These are phyloP conservation scores for Apolygus lucorum DNA, from an alignment of 1,140 invertebrate genomes.

Conservation along the genomic window DNA sequence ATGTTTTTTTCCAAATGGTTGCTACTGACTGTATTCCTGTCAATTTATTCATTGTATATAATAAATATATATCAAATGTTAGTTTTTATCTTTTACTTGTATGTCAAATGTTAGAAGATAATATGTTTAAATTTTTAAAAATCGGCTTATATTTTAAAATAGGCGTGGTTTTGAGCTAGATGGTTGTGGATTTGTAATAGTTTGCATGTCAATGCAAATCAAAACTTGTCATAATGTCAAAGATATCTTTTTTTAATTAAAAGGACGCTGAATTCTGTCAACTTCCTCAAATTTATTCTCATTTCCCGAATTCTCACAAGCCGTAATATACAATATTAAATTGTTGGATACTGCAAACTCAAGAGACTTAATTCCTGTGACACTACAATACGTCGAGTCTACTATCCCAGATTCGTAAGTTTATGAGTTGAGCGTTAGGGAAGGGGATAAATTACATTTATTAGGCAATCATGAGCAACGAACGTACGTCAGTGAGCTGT, in stretches of 20 bases:
- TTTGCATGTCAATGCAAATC: neutral
- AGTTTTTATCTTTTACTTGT: neutral
- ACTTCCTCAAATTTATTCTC: neutral
- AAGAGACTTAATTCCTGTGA: too few species aligned
- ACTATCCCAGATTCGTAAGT: too few species aligned
- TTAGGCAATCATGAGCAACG: too few species aligned
- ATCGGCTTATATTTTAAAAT: neutral
- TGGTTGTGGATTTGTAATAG: neutral
- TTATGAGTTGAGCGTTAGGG: too few species aligned
- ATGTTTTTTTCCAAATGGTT: neutral
- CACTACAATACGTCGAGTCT: too few species aligned
- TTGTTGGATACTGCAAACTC: too few species aligned
- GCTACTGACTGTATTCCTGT: neutral
- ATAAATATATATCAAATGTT: neutral
- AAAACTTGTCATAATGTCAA: neutral
- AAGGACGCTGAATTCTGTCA: neutral
- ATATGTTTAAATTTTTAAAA: neutral
- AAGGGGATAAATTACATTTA: too few species aligned
- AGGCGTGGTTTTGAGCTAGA: neutral
- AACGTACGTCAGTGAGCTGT: too few species aligned
- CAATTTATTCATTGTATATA: neutral
- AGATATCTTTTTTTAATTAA: neutral
- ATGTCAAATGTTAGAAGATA: neutral
- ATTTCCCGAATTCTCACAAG: too few species aligned
- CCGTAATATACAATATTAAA: too few species aligned